phyloP scores from a whole-genome alignment of 2,113 vertebrate genomes.

The Synchiropus splendidus region DNA sequence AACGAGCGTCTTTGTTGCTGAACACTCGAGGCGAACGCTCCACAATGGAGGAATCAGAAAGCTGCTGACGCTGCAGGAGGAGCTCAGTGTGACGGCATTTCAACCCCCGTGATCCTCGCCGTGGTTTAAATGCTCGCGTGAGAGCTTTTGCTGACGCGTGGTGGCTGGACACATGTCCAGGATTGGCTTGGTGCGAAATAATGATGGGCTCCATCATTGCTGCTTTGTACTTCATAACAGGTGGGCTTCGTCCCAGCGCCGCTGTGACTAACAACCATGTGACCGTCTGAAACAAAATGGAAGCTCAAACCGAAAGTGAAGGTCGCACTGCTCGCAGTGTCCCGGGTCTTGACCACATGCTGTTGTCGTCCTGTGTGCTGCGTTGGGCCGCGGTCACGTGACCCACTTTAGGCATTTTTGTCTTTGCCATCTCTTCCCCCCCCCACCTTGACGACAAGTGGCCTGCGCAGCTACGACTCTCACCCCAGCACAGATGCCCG shows the following conservation, averaged over 20 bases:
- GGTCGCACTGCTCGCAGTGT: constrained; percentile 37
- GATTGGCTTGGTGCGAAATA: too few relatives aligned
- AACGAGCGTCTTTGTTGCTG: too few relatives aligned
- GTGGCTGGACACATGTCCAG: too few relatives aligned
- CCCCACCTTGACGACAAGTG: constrained; percentile 53
- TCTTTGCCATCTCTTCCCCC: constrained; percentile 37
- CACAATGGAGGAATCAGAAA: too few relatives aligned
- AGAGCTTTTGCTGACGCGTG: too few relatives aligned
- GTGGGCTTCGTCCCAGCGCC: constrained; percentile 50
- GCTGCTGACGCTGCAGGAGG: too few relatives aligned
- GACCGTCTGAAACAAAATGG: constrained; percentile 63
- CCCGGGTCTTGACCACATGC: constrained; percentile 38
- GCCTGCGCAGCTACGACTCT: constrained; percentile 65
- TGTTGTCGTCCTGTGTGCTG: constrained; percentile 62
- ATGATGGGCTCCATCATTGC: too few relatives aligned
- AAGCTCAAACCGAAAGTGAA: constrained; percentile 54
- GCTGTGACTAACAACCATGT: constrained; percentile 47
- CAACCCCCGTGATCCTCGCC: too few relatives aligned
- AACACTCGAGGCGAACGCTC: too few relatives aligned
- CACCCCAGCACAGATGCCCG: constrained; percentile 68
- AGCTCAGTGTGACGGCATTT: too few relatives aligned
- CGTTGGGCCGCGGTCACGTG: constrained; percentile 52
- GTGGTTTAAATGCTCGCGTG: too few relatives aligned
- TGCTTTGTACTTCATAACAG: constrained; percentile 50
- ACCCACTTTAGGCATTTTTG: constrained; percentile 52